phyloP scores from a whole-genome alignment of 2,113 vertebrate genomes.

The Salvelinus alpinus region DNA sequence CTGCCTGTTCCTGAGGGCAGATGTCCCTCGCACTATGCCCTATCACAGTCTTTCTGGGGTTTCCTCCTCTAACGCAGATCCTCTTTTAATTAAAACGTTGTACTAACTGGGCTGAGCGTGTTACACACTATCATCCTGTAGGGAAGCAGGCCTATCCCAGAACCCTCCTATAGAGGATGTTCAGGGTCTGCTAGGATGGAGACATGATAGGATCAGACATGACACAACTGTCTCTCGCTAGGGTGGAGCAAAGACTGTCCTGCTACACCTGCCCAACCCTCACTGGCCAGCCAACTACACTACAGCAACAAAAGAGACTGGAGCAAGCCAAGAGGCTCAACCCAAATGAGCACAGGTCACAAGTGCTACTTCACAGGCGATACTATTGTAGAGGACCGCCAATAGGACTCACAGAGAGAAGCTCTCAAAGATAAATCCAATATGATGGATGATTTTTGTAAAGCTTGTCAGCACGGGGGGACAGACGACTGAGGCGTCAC shows the following conservation, averaged over 20 bases:
- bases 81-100: constrained; percentile 71
- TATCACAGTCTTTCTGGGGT: constrained; percentile 54
- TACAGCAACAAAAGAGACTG: not conserved
- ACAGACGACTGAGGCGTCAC: not conserved
- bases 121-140: constrained; percentile 16
- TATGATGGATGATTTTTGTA: constrained; percentile 10
- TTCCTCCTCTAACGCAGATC: constrained; percentile 49
- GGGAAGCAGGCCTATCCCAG: constrained; percentile 29
- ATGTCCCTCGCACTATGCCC: constrained; percentile 66
- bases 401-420: not conserved
- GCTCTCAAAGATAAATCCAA: not conserved
- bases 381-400: not conserved
- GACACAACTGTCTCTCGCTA: constrained; percentile 54
- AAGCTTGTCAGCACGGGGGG: constrained; percentile 2
- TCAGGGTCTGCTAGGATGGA: constrained; percentile 45
- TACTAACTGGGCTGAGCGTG: constrained; percentile 25
- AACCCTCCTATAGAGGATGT: constrained; percentile 27
- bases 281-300: constrained; percentile 26
- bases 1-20: constrained; percentile 65
- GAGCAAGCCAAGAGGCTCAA: constrained; percentile 5
- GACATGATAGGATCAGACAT: constrained; percentile 63
- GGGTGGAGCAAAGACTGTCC: constrained; percentile 43
- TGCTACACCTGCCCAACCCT: constrained; percentile 42
- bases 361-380: not conserved
- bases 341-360: not conserved